Evolutionary conservation across 2,888 invertebrate species (phyloP).

Genomic region (Pomacea canaliculata): DNA sequence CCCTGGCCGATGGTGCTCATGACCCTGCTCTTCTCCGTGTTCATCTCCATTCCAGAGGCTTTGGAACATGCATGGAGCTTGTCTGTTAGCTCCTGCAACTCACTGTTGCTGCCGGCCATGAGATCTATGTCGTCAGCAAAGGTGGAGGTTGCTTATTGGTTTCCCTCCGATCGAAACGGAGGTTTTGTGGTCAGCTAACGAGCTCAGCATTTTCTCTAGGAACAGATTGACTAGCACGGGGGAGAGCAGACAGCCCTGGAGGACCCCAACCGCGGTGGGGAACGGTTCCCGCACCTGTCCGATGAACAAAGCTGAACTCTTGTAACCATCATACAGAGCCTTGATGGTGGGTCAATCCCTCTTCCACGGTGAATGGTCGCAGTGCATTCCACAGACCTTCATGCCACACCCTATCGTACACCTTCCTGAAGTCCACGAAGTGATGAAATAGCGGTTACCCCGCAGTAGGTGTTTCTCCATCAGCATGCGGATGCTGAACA

Average conservation of each 20-base stretch:
- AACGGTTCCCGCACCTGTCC: background rate
- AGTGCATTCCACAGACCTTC: background rate
- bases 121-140: background rate
- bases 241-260: background rate
- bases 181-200: background rate
- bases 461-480: constrained; percentile 1
- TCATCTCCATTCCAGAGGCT: constrained; percentile 1
- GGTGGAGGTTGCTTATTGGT: background rate
- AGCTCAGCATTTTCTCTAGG: background rate
- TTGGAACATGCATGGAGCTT: background rate
- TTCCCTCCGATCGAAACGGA: background rate
- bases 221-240: background rate
- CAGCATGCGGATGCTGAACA: background rate
- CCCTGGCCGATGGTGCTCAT: background rate
- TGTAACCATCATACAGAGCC: background rate
- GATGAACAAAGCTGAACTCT: background rate
- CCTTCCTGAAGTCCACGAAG: constrained; percentile 3
- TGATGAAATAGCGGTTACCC: background rate
- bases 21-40: background rate
- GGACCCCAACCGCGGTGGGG: background rate
- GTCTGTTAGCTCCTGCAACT: background rate
- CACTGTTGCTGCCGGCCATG: background rate
- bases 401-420: background rate
- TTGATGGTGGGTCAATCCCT: background rate
- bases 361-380: background rate